These are phyloP conservation scores for Meda fulgida DNA, from an alignment of 2,797 vertebrate species.

Conservation along the genomic window DNA sequence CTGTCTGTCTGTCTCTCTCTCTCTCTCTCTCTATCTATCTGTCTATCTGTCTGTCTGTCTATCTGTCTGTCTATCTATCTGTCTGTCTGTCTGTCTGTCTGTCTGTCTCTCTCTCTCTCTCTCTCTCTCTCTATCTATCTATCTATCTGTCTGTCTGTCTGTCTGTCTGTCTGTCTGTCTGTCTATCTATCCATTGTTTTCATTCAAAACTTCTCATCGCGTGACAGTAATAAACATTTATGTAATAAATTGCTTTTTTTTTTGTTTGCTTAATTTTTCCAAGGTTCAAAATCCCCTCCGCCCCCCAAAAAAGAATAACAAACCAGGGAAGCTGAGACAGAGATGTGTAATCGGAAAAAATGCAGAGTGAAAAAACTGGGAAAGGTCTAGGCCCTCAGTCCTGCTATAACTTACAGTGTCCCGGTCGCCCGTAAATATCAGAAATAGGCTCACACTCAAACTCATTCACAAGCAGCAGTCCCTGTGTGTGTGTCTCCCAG, in stretches of 20 bases:
- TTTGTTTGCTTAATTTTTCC: background rate
- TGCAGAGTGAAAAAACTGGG: constrained; percentile 75
- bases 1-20: background rate
- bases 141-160: background rate
- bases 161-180: background rate
- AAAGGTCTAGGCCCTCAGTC: constrained; percentile 69
- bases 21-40: background rate
- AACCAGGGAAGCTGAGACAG: constrained; percentile 34
- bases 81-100: background rate
- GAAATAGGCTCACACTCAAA: constrained; percentile 71
- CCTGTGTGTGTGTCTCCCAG: constrained; percentile 54
- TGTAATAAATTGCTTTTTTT: background rate
- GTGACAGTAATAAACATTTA: constrained; percentile 24
- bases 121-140: background rate
- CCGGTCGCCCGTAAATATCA: constrained; percentile 75
- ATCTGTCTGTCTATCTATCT: background rate
- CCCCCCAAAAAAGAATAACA: constrained; percentile 60
- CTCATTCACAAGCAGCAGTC: constrained; percentile 68
- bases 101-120: background rate
- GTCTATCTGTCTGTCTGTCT: background rate
- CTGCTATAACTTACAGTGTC: constrained; percentile 76
- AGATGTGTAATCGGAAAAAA: constrained; percentile 69
- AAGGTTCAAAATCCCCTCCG: background rate
- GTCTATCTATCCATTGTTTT: background rate
- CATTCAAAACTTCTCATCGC: background rate